A percentile compares a stretch with the other conserved stretches of the same genome.
phyloP scores from a whole-genome alignment of 2,797 vertebrate species.

The Sebastes itinus region DNA sequence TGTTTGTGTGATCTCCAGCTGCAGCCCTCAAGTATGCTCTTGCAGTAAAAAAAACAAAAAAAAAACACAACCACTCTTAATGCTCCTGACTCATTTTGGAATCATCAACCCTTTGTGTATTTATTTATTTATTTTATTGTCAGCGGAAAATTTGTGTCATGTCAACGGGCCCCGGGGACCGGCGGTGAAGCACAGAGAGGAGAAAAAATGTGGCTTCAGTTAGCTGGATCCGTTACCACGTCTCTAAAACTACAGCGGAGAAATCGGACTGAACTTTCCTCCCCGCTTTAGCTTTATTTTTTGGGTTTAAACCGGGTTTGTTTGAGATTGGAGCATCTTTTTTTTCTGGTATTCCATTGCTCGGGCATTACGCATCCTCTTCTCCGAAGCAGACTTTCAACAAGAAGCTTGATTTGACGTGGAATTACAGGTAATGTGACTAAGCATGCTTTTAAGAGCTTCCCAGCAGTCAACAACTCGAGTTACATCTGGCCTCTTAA shows the following conservation, averaged over 20 bases:
- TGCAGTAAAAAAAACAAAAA: conserved; percentile 18
- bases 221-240: conserved; percentile 53
- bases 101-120: conserved; percentile 48
- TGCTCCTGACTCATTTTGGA: conserved; percentile 61
- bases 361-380: background rate
- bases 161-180: conserved; percentile 39
- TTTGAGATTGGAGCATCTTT: conserved; percentile 36
- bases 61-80: conserved; percentile 30
- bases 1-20: conserved; percentile 42
- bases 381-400: conserved; percentile 7
- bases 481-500: conserved; percentile 62
- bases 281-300: conserved; percentile 31
- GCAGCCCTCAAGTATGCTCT: conserved; percentile 38
- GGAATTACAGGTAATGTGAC: conserved; percentile 69
- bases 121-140: conserved; percentile 70
- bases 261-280: conserved; percentile 12
- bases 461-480: conserved; percentile 66
- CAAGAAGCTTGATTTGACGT: conserved; percentile 43
- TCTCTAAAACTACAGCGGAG: conserved; percentile 28
- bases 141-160: conserved; percentile 75
- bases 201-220: conserved; percentile 70
- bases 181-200: conserved; percentile 24
- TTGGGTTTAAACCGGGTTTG: conserved; percentile 26
- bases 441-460: conserved; percentile 70
- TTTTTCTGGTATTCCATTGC: background rate